These are phyloP conservation scores for crab-eating macaque (Macaca fascicularis) DNA, from an alignment of 2,113 vertebrate species.

Conservation along the genomic window T2T-MFA8v1.1 NC_088378.1:136479501-136480000, in stretches of 20 bases:
- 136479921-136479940: slow-evolving; percentile 74
- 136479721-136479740: slow-evolving; percentile 71
- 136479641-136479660: neutral
- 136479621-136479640: slow-evolving; percentile 4
- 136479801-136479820: slow-evolving; percentile 72
- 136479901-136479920: slow-evolving; percentile 60
- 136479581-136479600: slow-evolving; percentile 55
- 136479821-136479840: slow-evolving; percentile 74
- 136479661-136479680: neutral
- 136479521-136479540: slow-evolving; percentile 52
- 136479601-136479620: neutral
- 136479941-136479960: neutral
- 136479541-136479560: slow-evolving; percentile 66
- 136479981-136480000: slow-evolving; percentile 10
- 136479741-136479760: slow-evolving; percentile 80
- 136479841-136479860: slow-evolving; percentile 78
- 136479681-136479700: slow-evolving; percentile 9
- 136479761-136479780: slow-evolving; percentile 79
- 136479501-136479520: neutral
- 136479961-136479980: slow-evolving; percentile 65
- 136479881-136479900: slow-evolving; percentile 72
- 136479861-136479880: slow-evolving; percentile 57
- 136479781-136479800: slow-evolving; percentile 74
- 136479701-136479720: slow-evolving; percentile 53
- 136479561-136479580: slow-evolving; percentile 46